Evolutionary conservation across 2,888 invertebrate genomes (phyloP), one percentile per base, ranked within the genome.

Genomic region (Reticulitermes lucifugus): DNA sequence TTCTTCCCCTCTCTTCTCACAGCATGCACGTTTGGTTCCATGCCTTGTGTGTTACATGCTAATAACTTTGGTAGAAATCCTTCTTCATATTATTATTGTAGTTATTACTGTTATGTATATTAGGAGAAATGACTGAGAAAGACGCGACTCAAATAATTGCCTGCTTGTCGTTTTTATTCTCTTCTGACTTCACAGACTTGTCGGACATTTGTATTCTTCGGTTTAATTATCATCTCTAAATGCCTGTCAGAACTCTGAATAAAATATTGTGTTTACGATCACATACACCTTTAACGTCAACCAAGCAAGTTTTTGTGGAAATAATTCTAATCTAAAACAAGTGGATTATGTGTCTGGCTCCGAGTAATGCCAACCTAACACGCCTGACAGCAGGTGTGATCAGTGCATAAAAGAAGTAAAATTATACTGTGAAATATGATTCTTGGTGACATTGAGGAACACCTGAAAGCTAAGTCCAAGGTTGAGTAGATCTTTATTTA

Each of bases 151-250:
- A 80, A 86, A 86, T 86, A 86, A 86, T 86, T 86, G 86, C 85
- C 85, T 85, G 79, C 85, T 73, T 83, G 85, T 81, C 83, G 81
- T 85, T 85, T 84, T 79, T 85, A 82, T 83, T 82, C 70, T 71
- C 73, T 43, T 41, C 43, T 55, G 60, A 18, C 60, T 59, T 41
- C 51, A n/a, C 35, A 83, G 35, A 83, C 29, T 51, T 79, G 79
- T 81, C 86, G 41, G 81, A 83, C 86, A 75, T 86, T 84, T 82
- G 79, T 83, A 85, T 83, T 80, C 73, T 82, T 85, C 79, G 41
- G 85, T 85, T 86, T 86, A 86, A 86, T 86, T 86, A 86, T 86
- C 85, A 85, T 84, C 85, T 86, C 84, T 85, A 85, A 86, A 86
- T 75, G 85, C 84, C 83, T 83, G 85, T 83, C 85, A 81, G 46